These are phyloP conservation scores for Aphis craccivora DNA, from an alignment of 1,140 invertebrate species.

Conservation along the genomic window DNA sequence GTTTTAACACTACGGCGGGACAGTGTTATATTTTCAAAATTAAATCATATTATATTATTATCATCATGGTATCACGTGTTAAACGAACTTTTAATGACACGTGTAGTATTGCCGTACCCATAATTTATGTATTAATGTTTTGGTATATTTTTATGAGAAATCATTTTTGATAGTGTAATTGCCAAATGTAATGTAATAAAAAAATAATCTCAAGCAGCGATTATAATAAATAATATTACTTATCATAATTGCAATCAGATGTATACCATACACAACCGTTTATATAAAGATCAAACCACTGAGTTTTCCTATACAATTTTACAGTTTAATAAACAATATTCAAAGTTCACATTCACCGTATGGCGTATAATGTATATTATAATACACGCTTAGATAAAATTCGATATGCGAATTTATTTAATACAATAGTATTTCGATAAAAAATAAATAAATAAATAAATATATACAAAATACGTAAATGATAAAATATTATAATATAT, in stretches of 20 bases:
- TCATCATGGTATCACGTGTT: too few relatives aligned
- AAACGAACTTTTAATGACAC: too few relatives aligned
- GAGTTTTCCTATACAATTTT: background rate
- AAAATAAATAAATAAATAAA: background rate
- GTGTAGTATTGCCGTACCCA: background rate
- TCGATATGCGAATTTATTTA: background rate
- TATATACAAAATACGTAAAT: background rate
- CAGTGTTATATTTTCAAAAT: too few relatives aligned
- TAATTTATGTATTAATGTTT: background rate
- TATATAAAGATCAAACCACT: background rate
- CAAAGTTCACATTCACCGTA: background rate
- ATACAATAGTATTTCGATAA: background rate
- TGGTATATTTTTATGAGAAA: background rate
- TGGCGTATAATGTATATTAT: background rate
- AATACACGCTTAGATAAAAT: background rate
- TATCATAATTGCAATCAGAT: slow-evolving; percentile 24
- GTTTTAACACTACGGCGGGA: too few relatives aligned
- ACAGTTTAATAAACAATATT: slow-evolving; percentile 14
- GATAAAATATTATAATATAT: background rate
- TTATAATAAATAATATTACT: background rate
- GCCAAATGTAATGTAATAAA: background rate
- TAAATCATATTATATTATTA: too few relatives aligned
- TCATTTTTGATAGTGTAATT: background rate
- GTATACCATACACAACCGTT: background rate
- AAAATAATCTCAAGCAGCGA: background rate